Percentiles rank a stretch among this genome's conserved stretches.
phyloP scores from a whole-genome alignment of 2,797 vertebrate genomes.

The Chrosomus eos region DNA sequence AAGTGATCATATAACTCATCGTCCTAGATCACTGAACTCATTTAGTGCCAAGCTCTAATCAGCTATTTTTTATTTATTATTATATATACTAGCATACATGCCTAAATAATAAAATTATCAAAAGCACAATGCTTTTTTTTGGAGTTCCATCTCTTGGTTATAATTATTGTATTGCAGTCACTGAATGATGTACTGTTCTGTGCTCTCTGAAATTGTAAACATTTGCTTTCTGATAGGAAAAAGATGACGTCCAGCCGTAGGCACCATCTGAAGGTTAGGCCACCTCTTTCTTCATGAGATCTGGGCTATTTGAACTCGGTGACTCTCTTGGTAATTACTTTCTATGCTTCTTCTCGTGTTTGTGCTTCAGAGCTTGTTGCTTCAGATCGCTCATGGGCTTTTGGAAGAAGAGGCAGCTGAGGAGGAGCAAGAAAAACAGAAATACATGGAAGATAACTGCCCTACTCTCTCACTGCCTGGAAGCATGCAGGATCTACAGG shows the following conservation, averaged over 20 bases:
- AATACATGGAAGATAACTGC: constrained; percentile 72
- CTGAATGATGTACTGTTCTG: not conserved
- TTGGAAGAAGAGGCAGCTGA: constrained; percentile 66
- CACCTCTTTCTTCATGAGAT: constrained; percentile 8
- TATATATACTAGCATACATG: not conserved
- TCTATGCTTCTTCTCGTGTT: not conserved
- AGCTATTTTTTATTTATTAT: not conserved
- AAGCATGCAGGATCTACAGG: constrained; percentile 72
- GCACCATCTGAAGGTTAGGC: constrained; percentile 71
- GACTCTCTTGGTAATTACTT: not conserved
- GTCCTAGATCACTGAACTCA: not conserved
- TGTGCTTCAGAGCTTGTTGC: constrained; percentile 71
- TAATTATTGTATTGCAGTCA: not conserved
- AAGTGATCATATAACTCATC: not conserved
- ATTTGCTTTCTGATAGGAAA: constrained; percentile 60
- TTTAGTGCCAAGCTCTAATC: not conserved
- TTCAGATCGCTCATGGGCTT: constrained; percentile 69
- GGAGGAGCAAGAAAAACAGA: constrained; percentile 61
- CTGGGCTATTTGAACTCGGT: not conserved
- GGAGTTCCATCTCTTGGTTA: not conserved
- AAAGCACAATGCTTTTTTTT: not conserved
- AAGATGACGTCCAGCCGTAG: constrained; percentile 71
- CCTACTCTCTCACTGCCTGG: constrained; percentile 57
- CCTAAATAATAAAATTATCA: not conserved
- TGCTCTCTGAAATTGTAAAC: constrained; percentile 1